Percentiles rank a stretch among this genome's conserved stretches.
Evolutionary conservation across 2,797 vertebrate species (phyloP).

Genomic region (Ambastaia sidthimunki): DNA sequence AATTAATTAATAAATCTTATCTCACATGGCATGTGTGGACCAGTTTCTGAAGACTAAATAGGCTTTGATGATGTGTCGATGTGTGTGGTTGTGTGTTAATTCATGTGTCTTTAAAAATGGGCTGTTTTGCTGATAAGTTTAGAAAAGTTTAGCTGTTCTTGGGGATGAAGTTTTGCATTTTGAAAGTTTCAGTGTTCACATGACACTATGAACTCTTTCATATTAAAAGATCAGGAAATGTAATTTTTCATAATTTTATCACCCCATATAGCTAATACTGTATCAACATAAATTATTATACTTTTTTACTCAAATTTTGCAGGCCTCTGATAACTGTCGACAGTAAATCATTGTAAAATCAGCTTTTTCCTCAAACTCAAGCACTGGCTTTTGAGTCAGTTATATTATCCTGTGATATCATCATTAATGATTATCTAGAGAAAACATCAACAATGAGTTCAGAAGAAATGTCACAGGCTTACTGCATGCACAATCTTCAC

Average conservation of each 20-base stretch:
- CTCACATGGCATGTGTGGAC: too few relatives aligned
- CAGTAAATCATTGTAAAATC: neutral
- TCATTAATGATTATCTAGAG: conserved; percentile 13
- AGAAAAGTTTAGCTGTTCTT: neutral
- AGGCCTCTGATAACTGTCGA: neutral
- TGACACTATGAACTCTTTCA: neutral
- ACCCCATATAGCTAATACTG: neutral
- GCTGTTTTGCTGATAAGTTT: neutral
- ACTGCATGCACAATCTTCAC: neutral
- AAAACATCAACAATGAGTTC: neutral
- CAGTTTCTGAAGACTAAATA: too few relatives aligned
- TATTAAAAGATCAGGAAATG: neutral
- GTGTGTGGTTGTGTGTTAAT: too few relatives aligned
- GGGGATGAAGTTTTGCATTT: neutral
- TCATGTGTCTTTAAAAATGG: too few relatives aligned
- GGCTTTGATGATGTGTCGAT: too few relatives aligned
- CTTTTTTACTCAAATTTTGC: neutral
- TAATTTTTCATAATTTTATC: neutral
- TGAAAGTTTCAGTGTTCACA: neutral
- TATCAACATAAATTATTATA: neutral
- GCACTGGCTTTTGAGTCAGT: neutral
- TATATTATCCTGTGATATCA: neutral
- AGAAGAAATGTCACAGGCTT: neutral
- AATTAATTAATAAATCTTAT: too few relatives aligned
- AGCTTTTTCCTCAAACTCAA: neutral